Percentiles rank a stretch among this genome's conserved stretches.
phyloP scores from a whole-genome alignment of 2,888 invertebrate species.

The Agrypnus murinus region DNA sequence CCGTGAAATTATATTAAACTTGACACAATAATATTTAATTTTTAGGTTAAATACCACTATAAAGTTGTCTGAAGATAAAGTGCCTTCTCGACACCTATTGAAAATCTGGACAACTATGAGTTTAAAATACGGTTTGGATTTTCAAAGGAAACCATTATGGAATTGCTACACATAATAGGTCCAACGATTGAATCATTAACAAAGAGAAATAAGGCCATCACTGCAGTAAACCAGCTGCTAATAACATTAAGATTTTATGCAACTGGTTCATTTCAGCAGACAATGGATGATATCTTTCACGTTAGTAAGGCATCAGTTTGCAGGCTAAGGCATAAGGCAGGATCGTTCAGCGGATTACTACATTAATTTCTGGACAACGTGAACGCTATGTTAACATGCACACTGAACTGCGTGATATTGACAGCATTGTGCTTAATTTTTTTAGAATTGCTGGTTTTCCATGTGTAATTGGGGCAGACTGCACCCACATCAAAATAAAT shows the following conservation, averaged over 20 bases:
- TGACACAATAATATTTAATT: too few species aligned
- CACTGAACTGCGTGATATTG: neutral
- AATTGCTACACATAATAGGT: too few species aligned
- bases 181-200: too few species aligned
- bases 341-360: neutral
- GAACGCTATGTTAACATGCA: neutral
- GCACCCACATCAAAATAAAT: conserved; percentile 37
- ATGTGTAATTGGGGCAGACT: conserved; percentile 39
- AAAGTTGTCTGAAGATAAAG: too few species aligned
- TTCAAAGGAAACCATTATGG: too few species aligned
- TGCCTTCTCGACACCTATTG: too few species aligned
- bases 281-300: neutral
- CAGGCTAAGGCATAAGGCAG: too few species aligned
- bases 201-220: too few species aligned
- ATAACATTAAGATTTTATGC: neutral
- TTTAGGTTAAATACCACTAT: too few species aligned
- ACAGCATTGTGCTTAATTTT: conserved; percentile 7
- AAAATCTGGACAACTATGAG: too few species aligned
- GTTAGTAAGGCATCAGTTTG: neutral
- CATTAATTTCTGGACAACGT: neutral
- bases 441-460: conserved; percentile 41
- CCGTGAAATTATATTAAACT: too few species aligned
- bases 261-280: neutral
- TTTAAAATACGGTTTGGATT: too few species aligned
- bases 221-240: neutral